phyloP scores from a whole-genome alignment of 2,888 invertebrate genomes.

The Mythimna loreyi region DNA sequence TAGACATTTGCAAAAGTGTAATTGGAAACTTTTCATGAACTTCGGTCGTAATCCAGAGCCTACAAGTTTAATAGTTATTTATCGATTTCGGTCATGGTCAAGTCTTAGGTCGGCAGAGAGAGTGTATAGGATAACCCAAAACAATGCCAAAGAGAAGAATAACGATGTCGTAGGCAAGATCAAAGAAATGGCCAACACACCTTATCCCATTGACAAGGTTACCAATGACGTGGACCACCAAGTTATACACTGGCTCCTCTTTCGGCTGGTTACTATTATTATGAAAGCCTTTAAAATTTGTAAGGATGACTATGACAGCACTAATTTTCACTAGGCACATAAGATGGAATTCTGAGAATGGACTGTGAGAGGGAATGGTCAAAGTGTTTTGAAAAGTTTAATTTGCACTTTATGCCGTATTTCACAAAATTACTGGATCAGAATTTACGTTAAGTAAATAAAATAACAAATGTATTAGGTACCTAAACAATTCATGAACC shows the following conservation, averaged over 20 bases:
- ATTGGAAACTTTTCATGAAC: slow-evolving; percentile 95
- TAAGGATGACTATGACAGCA: background rate
- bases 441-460: background rate
- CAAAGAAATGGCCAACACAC: background rate
- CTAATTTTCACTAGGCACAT: background rate
- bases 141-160: background rate
- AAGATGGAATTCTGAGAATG: background rate
- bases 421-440: too few relatives aligned
- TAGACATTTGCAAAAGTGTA: slow-evolving; percentile 95
- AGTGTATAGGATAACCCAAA: background rate
- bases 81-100: background rate
- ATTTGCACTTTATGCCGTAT: background rate
- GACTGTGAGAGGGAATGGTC: background rate
- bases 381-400: background rate
- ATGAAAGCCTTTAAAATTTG: background rate
- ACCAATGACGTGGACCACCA: background rate
- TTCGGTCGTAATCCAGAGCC: slow-evolving; percentile 98
- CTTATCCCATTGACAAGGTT: background rate
- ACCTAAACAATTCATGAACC: slow-evolving; percentile 86
- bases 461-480: slow-evolving; percentile 33
- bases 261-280: background rate
- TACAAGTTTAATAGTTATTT: slow-evolving; percentile 62
- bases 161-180: background rate
- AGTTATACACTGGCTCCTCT: background rate
- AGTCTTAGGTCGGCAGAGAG: background rate